A percentile compares a stretch with the other conserved stretches of the same genome.
phyloP scores from a whole-genome alignment of 2,797 vertebrate genomes.

The Zalophus californianus region DNA sequence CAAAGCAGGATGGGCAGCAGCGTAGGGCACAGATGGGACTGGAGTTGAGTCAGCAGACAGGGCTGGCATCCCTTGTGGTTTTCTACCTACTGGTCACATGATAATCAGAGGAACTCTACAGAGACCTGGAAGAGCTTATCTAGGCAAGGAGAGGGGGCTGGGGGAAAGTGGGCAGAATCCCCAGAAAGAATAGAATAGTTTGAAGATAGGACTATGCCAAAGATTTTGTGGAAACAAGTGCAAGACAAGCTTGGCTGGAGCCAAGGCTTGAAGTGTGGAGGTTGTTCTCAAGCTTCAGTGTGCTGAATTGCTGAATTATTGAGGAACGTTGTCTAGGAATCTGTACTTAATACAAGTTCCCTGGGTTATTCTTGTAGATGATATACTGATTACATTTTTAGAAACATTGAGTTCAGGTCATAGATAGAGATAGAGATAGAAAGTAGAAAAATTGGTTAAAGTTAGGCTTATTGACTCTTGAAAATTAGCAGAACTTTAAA shows the following conservation, averaged over 20 bases:
- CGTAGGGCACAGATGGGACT: neutral
- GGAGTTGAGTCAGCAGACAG: neutral
- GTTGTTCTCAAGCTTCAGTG: neutral
- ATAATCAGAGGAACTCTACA: neutral
- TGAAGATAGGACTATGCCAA: neutral
- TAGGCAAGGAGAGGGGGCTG: neutral
- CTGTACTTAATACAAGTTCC: neutral
- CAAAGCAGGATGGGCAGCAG: neutral
- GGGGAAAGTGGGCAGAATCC: neutral
- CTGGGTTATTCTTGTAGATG: neutral
- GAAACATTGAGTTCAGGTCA: neutral
- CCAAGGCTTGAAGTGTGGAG: neutral
- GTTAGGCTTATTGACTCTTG: neutral
- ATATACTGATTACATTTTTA: neutral
- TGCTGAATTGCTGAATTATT: too few relatives aligned
- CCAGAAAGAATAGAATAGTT: neutral
- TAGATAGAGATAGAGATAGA: neutral
- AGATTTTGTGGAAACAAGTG: neutral
- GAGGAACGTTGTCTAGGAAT: neutral
- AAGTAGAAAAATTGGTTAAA: neutral
- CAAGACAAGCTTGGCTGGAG: neutral
- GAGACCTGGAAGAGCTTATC: neutral
- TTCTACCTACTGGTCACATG: neutral
- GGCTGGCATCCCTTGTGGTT: neutral
- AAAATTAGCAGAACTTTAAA: neutral